phyloP scores from a whole-genome alignment of 1,140 invertebrate species.

The Maniola jurtina region DNA sequence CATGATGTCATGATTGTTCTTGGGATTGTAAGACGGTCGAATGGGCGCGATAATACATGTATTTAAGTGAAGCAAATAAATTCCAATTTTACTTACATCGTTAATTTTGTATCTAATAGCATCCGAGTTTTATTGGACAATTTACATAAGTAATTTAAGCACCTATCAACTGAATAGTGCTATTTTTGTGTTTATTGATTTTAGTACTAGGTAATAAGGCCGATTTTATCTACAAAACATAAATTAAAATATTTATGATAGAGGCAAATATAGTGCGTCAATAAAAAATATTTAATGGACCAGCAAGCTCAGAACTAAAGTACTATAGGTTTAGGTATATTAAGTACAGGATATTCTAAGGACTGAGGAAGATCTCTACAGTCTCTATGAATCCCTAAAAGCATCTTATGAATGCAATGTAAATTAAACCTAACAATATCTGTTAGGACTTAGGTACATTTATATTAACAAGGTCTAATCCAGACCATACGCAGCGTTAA shows the following conservation, averaged over 20 bases:
- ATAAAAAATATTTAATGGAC: too few relatives aligned
- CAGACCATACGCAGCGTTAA: neutral
- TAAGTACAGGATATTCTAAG: too few relatives aligned
- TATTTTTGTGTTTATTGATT: neutral
- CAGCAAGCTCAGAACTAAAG: too few relatives aligned
- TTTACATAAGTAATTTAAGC: conserved; percentile 10
- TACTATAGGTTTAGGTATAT: too few relatives aligned
- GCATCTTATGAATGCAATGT: neutral
- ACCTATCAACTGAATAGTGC: neutral
- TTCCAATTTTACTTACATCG: conserved; percentile 37
- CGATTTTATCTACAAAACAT: too few relatives aligned
- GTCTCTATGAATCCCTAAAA: neutral
- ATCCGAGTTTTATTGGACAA: conserved; percentile 3
- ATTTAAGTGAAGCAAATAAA: conserved; percentile 33
- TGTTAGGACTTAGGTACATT: neutral
- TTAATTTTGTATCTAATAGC: conserved; percentile 30
- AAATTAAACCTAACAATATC: neutral
- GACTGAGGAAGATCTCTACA: neutral
- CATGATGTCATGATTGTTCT: too few relatives aligned
- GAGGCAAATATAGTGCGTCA: too few relatives aligned
- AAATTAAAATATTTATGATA: too few relatives aligned
- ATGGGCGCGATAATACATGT: conserved; percentile 31
- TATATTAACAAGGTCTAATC: conserved; percentile 10
- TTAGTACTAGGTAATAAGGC: too few relatives aligned
- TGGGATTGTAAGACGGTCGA: conserved; percentile 38